Conservation (phyloP, 53 echinoderm and acorn worm species). For the Holothuria scabra region DNA sequence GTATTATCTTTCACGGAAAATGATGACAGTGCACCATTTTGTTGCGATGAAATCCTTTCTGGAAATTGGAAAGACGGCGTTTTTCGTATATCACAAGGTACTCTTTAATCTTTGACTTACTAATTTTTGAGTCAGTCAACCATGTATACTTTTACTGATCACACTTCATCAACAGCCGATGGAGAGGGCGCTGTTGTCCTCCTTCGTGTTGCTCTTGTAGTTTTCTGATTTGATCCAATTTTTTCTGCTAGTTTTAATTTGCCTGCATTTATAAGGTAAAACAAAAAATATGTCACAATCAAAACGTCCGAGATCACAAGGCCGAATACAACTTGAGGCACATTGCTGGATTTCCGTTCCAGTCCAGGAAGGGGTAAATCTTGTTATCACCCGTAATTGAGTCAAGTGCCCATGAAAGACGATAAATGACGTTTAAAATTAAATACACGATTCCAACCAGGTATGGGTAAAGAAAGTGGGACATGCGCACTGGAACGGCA, state of each 20-base stretch:
- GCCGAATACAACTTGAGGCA: neutral
- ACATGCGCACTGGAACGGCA: conserved; percentile 60
- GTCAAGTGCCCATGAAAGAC: conserved; percentile 57
- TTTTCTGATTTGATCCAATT: neutral
- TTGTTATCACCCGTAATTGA: conserved; percentile 44
- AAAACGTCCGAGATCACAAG: conserved; percentile 27
- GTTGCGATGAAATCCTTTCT: no score
- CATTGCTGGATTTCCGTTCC: conserved; percentile 25
- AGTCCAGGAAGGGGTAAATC: conserved; percentile 58
- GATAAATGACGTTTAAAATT: conserved; percentile 66
- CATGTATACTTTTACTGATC: no score
- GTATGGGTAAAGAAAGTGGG: conserved; percentile 72
- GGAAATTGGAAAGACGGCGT: no score
- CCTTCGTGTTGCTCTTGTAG: no score
- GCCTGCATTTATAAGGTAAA: neutral
- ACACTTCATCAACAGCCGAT: no score
- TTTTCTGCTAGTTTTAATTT: conserved; percentile 15
- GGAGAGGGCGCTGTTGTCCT: no score
- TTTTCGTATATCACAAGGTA: no score
- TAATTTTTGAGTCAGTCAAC: no score
- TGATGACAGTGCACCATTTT: no score
- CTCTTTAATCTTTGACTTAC: no score
- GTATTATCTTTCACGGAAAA: no score
- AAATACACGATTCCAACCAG: conserved; percentile 62
- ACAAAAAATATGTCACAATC: conserved; percentile 9